A percentile compares a stretch with the other conserved stretches of the same genome.
phyloP scores from a whole-genome alignment of 2,888 invertebrate genomes.

The Tholera decimalis region DNA sequence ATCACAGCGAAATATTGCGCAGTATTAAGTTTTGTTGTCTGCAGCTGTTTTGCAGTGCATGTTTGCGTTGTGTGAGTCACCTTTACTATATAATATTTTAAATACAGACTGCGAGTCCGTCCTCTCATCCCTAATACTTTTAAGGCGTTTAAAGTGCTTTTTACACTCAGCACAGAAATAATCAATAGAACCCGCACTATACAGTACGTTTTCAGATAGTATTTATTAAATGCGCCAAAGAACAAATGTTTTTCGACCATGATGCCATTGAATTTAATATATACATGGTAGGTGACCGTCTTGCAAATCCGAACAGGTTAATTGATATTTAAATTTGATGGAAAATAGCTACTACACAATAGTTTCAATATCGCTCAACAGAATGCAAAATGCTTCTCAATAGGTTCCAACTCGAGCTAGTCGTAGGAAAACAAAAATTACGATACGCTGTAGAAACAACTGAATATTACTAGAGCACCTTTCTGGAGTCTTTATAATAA shows the following conservation, averaged over 20 bases:
- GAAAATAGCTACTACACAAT: no score
- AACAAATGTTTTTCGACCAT: no score
- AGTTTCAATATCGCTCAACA: no score
- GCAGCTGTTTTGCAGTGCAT: neutral
- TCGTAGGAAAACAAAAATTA: neutral
- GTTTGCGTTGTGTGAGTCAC: neutral
- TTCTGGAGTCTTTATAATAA: neutral
- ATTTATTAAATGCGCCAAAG: neutral
- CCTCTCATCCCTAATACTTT: constrained; percentile 23
- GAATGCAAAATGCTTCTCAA: no score
- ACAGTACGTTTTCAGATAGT: no score
- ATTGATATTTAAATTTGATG: no score
- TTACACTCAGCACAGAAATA: constrained; percentile 2
- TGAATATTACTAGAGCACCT: neutral
- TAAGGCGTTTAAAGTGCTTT: constrained; percentile 8
- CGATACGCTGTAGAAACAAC: neutral
- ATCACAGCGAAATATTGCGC: no score
- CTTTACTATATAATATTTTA: constrained; percentile 7
- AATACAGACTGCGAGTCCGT: constrained; percentile 39
- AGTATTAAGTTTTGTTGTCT: no score
- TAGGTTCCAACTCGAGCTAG: no score
- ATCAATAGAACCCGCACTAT: neutral
- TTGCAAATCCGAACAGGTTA: no score
- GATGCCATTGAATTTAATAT: neutral
- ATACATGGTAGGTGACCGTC: no score